These are phyloP conservation scores for Sylvilagus bachmani DNA, from an alignment of 2,113 vertebrate genomes.

Conservation along the genomic window DNA sequence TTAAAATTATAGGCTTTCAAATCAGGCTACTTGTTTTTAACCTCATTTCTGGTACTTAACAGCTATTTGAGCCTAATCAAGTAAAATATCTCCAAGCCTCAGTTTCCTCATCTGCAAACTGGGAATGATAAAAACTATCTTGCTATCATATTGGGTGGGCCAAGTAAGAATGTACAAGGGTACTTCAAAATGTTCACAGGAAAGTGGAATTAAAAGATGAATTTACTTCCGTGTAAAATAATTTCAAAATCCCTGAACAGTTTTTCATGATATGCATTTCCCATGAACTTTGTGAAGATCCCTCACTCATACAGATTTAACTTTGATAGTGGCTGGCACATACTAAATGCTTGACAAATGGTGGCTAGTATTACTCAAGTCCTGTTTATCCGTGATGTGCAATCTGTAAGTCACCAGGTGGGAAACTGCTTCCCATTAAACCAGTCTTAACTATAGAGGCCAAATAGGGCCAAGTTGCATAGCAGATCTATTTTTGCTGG, in stretches of 20 bases:
- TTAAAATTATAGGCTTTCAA: conserved; percentile 52
- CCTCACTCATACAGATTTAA: background rate
- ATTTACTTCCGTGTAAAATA: no score
- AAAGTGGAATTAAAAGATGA: no score
- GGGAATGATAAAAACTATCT: background rate
- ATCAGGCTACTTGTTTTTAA: background rate
- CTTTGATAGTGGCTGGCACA: background rate
- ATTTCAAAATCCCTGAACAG: no score
- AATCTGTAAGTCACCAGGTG: background rate
- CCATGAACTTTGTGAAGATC: no score
- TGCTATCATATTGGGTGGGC: background rate
- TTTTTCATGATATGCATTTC: no score
- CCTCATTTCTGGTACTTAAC: background rate
- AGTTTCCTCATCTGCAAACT: conserved; percentile 19
- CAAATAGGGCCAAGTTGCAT: background rate
- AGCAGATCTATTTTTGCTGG: background rate
- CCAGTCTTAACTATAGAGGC: background rate
- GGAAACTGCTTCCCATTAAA: background rate
- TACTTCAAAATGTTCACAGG: no score
- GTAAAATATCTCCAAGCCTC: background rate
- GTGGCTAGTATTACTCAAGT: background rate
- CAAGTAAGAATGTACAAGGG: background rate
- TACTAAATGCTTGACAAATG: conserved; percentile 40
- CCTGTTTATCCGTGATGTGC: background rate
- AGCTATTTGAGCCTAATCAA: background rate